Evolutionary conservation across 2,888 invertebrate genomes (phyloP), one percentile per base, ranked within the genome.

Genomic region (Neuroscelio doddi): DNA sequence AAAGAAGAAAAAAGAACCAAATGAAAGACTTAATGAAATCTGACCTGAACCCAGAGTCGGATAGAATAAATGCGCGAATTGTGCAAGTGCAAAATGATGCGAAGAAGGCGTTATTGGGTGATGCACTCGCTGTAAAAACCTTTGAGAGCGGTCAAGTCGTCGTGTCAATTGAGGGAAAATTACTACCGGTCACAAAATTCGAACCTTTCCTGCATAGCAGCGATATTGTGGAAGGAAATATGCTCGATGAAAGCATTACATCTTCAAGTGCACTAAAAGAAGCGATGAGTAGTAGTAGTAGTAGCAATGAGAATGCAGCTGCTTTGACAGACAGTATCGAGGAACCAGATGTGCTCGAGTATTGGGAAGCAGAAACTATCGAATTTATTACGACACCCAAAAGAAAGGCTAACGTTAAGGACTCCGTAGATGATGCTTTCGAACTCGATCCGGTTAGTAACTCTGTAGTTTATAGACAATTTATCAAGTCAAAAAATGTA

Each of bases 281-380:
- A 12, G 10, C 10, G 3, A 10, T 4, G 30, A 17, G 29, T 5
- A 34, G 1, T 30, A 63, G 46, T 36, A 64, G 64, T 38, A 55
- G 44, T 16, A 71, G 71, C 5, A 71, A 73, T 1, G 66, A 70
- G 0, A 41, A 68, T 21, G 38, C 7, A 64, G 55, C 34, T 15
- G 57, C 45, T 51, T 81, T 81, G 1, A 65, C 81, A 39, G 77
- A 77, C 1, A 82, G 81, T 53, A 81, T 82, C 53, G 83, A 83
- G n/a, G 84, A 85, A 44, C 81, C 82, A 1, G 86, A 87, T 64
- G 81, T 87, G 3, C 77, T 87, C 30, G 86, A 87, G 46, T 87
- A 85, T 58, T 86, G 87, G 86, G 87, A 87, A 24, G 73, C 78
- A 1, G 83, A 83, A 42, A 80, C 78, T 1, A 68, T 83, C 5